phyloP scores from a whole-genome alignment of 2,113 vertebrate genomes.

The Grammomys surdaster region DNA sequence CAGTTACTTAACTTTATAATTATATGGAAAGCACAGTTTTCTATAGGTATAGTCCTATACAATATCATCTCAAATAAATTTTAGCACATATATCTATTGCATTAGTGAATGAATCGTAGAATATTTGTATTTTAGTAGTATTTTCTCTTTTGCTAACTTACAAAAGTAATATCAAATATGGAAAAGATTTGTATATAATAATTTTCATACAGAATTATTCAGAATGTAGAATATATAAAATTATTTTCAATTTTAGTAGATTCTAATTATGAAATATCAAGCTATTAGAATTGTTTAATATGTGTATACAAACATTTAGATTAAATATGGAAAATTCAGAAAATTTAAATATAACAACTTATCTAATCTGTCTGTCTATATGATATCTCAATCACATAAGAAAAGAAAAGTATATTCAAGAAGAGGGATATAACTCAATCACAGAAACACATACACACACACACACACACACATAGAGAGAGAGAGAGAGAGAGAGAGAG shows the following conservation, averaged over 20 bases:
- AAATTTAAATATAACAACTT: background rate
- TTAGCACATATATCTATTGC: no score
- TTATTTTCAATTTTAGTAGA: background rate
- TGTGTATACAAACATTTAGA: background rate
- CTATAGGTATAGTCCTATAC: background rate
- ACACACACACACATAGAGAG: no score
- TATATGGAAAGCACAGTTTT: background rate
- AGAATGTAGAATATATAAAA: constrained; percentile 30
- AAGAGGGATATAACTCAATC: background rate
- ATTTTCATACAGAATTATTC: constrained; percentile 40
- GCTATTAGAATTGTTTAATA: constrained; percentile 26
- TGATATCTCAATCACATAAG: background rate
- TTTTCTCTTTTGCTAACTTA: constrained; percentile 36
- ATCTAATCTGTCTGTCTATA: background rate
- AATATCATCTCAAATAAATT: background rate
- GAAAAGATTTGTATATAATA: background rate
- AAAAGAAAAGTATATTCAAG: constrained; percentile 17
- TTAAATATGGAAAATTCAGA: constrained; percentile 17
- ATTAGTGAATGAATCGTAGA: background rate
- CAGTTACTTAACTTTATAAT: background rate
- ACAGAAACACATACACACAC: background rate
- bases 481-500: no score
- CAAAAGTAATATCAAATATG: constrained; percentile 44
- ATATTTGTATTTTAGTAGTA: background rate
- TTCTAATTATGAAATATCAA: constrained; percentile 6